Evolutionary conservation across 2,113 vertebrate species (phyloP).

Genomic region (Mesocricetus auratus): DNA sequence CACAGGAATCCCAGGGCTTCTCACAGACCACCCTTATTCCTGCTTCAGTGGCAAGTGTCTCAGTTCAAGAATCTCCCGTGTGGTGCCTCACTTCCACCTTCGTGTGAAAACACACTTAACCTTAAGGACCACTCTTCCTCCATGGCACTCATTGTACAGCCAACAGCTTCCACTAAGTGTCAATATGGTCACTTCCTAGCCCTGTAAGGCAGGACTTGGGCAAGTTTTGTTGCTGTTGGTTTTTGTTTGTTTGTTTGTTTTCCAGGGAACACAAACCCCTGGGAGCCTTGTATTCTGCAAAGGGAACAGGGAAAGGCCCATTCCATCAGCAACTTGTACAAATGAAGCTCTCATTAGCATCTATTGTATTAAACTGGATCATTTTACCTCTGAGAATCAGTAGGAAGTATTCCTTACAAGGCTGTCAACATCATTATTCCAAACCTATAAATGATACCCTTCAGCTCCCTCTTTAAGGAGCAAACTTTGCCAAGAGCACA

Average conservation of each 20-base stretch:
- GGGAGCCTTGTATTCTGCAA: not conserved
- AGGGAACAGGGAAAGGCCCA: not conserved
- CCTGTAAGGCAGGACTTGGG: not conserved
- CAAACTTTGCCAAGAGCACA: not conserved
- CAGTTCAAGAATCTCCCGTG: not conserved
- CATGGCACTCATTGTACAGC: fast-evolving
- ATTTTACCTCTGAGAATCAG: not conserved
- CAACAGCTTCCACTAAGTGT: not conserved
- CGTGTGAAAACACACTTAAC: not conserved
- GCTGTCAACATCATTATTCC: not conserved
- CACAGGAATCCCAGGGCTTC: not conserved
- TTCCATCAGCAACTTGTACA: not conserved
- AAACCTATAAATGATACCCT: not conserved
- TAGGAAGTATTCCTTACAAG: not conserved
- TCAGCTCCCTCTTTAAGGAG: not conserved
- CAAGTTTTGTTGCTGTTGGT: too few species aligned
- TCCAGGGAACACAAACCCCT: not conserved
- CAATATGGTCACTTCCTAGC: not conserved
- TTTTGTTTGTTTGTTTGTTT: not conserved
- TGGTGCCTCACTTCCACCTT: not conserved
- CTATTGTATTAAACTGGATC: not conserved
- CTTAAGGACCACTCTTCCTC: not conserved
- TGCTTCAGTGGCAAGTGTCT: not conserved
- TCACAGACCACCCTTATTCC: not conserved
- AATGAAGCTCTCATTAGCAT: not conserved